Conservation (phyloP, 2,113 vertebrate genomes). For the Butastur rufipennis region DNA sequence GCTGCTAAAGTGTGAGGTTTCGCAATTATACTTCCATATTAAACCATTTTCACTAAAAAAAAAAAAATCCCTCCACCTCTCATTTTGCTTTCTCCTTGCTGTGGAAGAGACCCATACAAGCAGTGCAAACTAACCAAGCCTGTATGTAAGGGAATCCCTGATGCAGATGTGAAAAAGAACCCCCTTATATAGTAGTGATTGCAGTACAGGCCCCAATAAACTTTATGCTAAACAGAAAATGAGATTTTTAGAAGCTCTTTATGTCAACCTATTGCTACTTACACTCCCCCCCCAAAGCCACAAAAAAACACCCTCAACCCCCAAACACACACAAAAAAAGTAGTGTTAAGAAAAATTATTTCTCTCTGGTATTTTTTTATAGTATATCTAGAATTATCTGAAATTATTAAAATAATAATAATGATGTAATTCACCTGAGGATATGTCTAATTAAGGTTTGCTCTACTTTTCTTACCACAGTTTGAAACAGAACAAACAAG, state of each 20-base stretch:
- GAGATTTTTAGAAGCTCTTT: neutral
- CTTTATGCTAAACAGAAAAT: neutral
- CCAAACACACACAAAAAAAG: neutral
- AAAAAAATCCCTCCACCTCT: neutral
- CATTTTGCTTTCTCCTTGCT: neutral
- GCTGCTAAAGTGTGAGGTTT: neutral
- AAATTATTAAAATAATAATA: neutral
- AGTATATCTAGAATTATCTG: neutral
- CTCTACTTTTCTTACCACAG: neutral
- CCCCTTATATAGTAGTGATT: neutral
- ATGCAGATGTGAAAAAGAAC: neutral
- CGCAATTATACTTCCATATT: neutral
- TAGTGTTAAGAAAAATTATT: neutral
- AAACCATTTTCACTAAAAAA: neutral
- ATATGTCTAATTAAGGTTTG: neutral
- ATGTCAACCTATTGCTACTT: neutral
- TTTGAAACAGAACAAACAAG: neutral
- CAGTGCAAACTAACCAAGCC: neutral
- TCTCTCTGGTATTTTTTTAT: neutral
- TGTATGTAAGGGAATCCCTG: neutral
- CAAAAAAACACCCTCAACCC: too few relatives aligned
- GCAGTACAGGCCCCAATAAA: neutral
- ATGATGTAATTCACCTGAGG: neutral
- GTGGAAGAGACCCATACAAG: neutral
- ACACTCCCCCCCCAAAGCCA: fast-evolving